A percentile compares a stretch with the other conserved stretches of the same genome.
These are phyloP conservation scores for Trachythela sp. DNA, from an alignment of 64 coral and sea anemone genomes.

Conservation along the genomic window DNA sequence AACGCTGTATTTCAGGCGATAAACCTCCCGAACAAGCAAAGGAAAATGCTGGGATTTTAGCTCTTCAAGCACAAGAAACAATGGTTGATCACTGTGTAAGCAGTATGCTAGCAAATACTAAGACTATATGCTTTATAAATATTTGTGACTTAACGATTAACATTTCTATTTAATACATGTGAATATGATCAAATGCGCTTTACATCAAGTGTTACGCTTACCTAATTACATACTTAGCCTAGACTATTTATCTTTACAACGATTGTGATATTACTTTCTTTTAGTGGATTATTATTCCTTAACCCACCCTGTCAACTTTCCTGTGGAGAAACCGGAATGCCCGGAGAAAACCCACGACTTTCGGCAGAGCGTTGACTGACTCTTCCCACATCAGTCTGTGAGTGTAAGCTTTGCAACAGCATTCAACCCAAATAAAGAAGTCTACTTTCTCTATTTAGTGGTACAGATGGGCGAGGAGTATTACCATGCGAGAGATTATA, in stretches of 20 bases:
- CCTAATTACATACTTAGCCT: too few relatives aligned
- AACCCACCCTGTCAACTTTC: constrained; percentile 79
- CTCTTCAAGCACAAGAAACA: constrained; percentile 84
- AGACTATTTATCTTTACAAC: too few relatives aligned
- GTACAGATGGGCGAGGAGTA: constrained; percentile 99
- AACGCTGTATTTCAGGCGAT: constrained; percentile 24
- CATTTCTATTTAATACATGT: too few relatives aligned
- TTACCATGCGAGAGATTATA: constrained; percentile 91
- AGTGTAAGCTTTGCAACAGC: not conserved
- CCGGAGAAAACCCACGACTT: too few relatives aligned
- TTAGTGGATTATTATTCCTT: constrained; percentile 99
- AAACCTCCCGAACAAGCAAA: constrained; percentile 70
- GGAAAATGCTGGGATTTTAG: constrained; percentile 82
- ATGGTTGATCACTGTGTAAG: constrained; percentile 93
- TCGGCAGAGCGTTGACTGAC: too few relatives aligned
- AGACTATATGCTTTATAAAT: not conserved
- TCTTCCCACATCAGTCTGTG: too few relatives aligned
- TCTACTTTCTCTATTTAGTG: constrained; percentile 43
- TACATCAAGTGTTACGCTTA: too few relatives aligned
- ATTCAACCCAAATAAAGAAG: not conserved
- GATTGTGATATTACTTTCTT: constrained; percentile 34
- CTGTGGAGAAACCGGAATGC: too few relatives aligned
- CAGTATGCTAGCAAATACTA: not conserved
- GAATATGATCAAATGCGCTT: too few relatives aligned
- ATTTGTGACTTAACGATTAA: not conserved